Conservation (phyloP, 2,888 invertebrate genomes). For the Metopia argyrocephala region DNA sequence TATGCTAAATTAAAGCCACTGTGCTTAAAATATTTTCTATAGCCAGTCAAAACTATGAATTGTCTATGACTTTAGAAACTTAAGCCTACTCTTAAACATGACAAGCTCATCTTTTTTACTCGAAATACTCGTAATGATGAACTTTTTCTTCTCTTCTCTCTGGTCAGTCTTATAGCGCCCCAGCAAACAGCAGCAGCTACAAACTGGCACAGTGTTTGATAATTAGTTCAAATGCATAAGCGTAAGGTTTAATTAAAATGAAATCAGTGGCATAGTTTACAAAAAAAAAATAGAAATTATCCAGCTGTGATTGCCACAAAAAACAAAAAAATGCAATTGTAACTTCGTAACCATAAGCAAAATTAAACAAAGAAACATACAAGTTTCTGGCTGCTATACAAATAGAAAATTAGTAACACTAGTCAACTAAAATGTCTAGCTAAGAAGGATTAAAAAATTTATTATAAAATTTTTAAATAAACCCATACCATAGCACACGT, state of each 20-base stretch:
- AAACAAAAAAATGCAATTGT: constrained; percentile 43
- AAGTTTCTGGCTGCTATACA: constrained; percentile 14
- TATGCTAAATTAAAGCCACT: background rate
- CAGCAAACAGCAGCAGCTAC: background rate
- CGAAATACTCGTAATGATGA: constrained; percentile 23
- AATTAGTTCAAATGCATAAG: constrained; percentile 53
- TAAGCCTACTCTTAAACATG: constrained; percentile 52
- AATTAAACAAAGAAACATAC: constrained; percentile 28
- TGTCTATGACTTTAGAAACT: constrained; percentile 13
- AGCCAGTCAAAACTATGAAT: background rate
- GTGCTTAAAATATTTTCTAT: constrained; percentile 26
- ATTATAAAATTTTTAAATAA: constrained; percentile 8
- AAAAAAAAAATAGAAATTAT: constrained; percentile 32
- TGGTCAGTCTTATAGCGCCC: background rate
- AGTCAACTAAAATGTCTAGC: constrained; percentile 61
- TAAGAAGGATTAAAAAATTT: constrained; percentile 61
- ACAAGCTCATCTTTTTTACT: constrained; percentile 52
- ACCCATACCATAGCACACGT: background rate
- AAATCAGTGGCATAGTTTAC: constrained; percentile 51
- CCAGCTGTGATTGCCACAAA: constrained; percentile 35
- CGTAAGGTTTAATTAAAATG: constrained; percentile 61
- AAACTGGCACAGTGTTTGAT: constrained; percentile 22
- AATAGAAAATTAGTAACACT: constrained; percentile 57
- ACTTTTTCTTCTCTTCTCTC: constrained; percentile 17
- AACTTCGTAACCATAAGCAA: constrained; percentile 49